Percentiles rank a stretch among this genome's conserved stretches.
These are phyloP conservation scores for Cacatua alba DNA, from an alignment of 2,113 vertebrate species.

Conservation along the genomic window DNA sequence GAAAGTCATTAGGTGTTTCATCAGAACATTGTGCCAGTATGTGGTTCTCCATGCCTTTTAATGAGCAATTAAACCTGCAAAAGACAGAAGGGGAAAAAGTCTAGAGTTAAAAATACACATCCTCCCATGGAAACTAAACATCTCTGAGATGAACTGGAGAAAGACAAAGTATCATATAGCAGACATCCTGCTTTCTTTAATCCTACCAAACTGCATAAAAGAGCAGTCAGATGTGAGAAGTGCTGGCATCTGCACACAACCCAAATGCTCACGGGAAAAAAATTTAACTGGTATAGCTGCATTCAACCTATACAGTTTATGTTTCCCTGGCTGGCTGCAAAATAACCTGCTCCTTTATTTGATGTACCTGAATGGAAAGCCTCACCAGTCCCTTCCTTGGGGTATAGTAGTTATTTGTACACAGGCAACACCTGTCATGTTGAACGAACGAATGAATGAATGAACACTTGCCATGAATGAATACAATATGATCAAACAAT, in stretches of 20 bases:
- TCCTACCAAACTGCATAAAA: neutral
- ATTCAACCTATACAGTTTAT: neutral
- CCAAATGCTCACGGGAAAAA: neutral
- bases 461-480: neutral
- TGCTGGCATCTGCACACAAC: neutral
- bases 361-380: neutral
- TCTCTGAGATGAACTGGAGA: neutral
- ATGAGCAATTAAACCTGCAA: conserved; percentile 61
- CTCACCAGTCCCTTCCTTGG: neutral
- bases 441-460: neutral
- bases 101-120: neutral
- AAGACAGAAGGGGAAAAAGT: neutral
- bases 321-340: neutral
- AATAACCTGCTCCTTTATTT: neutral
- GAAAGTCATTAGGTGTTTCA: conserved; percentile 63
- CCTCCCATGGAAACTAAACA: neutral
- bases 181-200: neutral
- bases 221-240: neutral
- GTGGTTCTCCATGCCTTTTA: conserved; percentile 34
- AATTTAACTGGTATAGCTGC: neutral
- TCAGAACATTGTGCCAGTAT: neutral
- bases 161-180: neutral
- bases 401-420: neutral
- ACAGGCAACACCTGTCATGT: neutral
- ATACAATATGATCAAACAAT: neutral